Evolutionary conservation across 2,113 vertebrate genomes (phyloP).

Genomic region (Ceyx cyanopectus): DNA sequence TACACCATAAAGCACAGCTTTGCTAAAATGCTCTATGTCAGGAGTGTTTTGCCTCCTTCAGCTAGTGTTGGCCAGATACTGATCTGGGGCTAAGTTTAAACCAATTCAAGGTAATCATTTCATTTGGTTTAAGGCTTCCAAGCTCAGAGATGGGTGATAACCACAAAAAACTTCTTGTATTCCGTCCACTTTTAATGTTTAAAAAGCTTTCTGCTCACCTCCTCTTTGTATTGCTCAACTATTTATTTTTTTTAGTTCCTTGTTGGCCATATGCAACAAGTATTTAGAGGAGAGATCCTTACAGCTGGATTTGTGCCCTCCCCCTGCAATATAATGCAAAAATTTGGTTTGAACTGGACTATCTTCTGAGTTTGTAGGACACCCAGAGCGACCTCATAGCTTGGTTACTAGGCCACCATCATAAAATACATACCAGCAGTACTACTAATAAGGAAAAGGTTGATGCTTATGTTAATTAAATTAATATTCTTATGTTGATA

Average conservation of each 20-base stretch:
- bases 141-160: neutral
- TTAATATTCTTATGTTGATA: neutral
- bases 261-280: neutral
- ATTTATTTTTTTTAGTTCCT: neutral
- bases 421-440: neutral
- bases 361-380: neutral
- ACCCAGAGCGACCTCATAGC: neutral
- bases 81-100: neutral
- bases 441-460: neutral
- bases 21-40: neutral
- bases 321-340: neutral
- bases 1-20: neutral
- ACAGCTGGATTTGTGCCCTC: neutral
- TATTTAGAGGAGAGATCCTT: neutral
- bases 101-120: neutral
- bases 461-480: neutral
- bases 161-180: neutral
- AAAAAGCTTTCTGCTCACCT: neutral
- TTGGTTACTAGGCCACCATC: neutral
- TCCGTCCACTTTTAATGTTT: neutral
- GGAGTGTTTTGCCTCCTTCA: neutral
- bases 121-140: neutral
- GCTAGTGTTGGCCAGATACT: neutral
- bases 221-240: neutral
- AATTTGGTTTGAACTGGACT: neutral